Evolutionary conservation across 2,888 invertebrate genomes (phyloP).

Genomic region (Chalcosyrphus nemorum): DNA sequence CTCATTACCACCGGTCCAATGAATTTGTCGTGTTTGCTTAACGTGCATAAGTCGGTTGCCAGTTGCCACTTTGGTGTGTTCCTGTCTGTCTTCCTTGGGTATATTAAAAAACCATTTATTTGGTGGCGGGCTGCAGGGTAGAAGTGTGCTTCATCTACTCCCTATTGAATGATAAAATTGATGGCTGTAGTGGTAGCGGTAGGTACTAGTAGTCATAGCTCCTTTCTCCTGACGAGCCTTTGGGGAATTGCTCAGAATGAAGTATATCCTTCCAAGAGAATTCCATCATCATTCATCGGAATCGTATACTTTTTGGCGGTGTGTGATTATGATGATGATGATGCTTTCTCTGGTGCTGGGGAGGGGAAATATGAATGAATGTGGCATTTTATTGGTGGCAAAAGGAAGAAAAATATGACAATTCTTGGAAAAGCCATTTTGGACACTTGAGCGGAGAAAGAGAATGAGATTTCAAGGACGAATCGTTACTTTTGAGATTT

Average conservation of each 20-base stretch:
- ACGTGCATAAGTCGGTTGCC: conserved; percentile 7
- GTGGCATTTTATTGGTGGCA: conserved; percentile 11
- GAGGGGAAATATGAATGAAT: neutral
- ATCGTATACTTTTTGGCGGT: conserved; percentile 33
- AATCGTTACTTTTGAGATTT: conserved; percentile 6
- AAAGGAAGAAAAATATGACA: conserved; percentile 20
- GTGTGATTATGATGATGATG: conserved; percentile 14
- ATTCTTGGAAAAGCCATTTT: neutral
- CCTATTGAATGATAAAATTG: conserved; percentile 41
- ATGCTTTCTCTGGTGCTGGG: neutral
- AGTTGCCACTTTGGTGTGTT: neutral
- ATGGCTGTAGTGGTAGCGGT: conserved; percentile 13
- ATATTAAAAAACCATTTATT: conserved; percentile 46
- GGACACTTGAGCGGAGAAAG: neutral
- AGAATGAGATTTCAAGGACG: conserved; percentile 1
- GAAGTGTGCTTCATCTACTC: neutral
- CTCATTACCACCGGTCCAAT: conserved; percentile 39
- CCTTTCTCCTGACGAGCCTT: conserved; percentile 4
- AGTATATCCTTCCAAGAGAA: conserved; percentile 1
- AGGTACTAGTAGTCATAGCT: neutral
- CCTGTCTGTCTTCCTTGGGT: conserved; percentile 6
- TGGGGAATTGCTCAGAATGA: conserved; percentile 9
- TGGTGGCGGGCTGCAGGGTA: neutral
- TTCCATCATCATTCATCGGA: conserved; percentile 50
- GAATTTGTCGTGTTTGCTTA: conserved; percentile 31